These are phyloP conservation scores for Abramis brama DNA, from an alignment of 2,113 vertebrate species.

Conservation along the genomic window DNA sequence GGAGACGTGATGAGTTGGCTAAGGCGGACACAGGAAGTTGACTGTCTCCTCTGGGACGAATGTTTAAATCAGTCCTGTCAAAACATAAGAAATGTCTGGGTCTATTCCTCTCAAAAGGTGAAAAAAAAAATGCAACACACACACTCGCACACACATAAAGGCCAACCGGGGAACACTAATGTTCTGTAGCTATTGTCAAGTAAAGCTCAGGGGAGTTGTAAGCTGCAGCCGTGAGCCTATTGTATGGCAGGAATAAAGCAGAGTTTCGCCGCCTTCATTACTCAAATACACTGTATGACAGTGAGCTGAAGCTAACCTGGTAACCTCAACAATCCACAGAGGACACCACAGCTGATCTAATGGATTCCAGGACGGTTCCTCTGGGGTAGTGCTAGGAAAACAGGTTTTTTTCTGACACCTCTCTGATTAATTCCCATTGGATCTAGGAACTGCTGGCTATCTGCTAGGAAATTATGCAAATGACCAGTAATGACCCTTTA, in stretches of 20 bases:
- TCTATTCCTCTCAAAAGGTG: conserved; percentile 3
- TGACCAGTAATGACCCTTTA: neutral
- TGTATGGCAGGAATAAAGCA: conserved; percentile 17
- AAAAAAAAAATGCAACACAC: neutral
- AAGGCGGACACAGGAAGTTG: conserved; percentile 24
- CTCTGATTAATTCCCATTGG: neutral
- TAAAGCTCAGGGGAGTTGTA: conserved; percentile 41
- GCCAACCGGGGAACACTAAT: conserved; percentile 13
- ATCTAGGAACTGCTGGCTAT: neutral
- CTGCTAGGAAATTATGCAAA: neutral
- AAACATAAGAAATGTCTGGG: conserved; percentile 41
- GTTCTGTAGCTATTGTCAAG: conserved; percentile 30
- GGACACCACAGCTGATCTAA: conserved; percentile 6
- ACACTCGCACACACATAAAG: neutral
- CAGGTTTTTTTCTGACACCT: neutral
- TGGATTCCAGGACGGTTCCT: conserved; percentile 16
- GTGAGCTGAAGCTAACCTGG: conserved; percentile 10
- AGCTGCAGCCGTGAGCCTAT: conserved; percentile 35
- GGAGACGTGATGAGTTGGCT: neutral
- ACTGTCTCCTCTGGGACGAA: conserved; percentile 29
- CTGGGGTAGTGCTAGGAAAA: neutral
- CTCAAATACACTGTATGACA: conserved; percentile 29
- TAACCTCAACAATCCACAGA: conserved; percentile 25
- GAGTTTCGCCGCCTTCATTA: conserved; percentile 39
- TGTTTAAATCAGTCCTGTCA: conserved; percentile 39